Conservation (phyloP, 2,888 invertebrate species). For the Thumatha senex region DNA sequence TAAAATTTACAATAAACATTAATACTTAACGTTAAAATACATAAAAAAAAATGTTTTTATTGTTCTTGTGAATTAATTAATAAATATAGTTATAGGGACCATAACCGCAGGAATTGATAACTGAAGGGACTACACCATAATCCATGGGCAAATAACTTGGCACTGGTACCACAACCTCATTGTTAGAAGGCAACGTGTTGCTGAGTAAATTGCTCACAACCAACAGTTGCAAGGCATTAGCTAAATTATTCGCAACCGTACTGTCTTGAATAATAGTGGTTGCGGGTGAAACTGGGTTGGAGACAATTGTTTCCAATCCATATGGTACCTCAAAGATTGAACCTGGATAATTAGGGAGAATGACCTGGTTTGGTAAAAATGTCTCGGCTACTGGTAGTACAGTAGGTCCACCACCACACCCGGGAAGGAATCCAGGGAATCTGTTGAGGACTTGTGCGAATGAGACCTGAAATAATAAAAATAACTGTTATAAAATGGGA, state of each 20-base stretch:
- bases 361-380: conserved; percentile 42
- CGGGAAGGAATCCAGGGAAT: conserved; percentile 32
- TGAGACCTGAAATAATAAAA: conserved; percentile 46
- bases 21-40: conserved; percentile 9
- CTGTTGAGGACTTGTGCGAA: conserved; percentile 54
- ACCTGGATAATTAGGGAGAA: conserved; percentile 29
- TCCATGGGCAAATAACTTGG: conserved; percentile 26
- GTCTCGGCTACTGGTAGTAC: conserved; percentile 36
- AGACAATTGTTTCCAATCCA: conserved; percentile 33
- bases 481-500: no score
- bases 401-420: conserved; percentile 32
- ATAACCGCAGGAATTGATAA: conserved; percentile 13
- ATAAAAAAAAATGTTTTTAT: no score
- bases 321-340: conserved; percentile 30
- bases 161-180: conserved; percentile 34
- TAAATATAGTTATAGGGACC: conserved; percentile 42
- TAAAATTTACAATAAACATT: background rate
- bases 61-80: conserved; percentile 20
- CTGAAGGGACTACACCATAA: conserved; percentile 17
- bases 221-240: conserved; percentile 65
- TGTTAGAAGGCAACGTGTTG: conserved; percentile 52
- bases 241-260: conserved; percentile 65
- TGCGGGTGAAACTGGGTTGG: conserved; percentile 35
- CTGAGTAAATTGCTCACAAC: conserved; percentile 67
- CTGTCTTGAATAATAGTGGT: conserved; percentile 63